Base-by-base conservation (phyloP, 1,140 invertebrate genomes). In the Drosophila sp. region DNA sequence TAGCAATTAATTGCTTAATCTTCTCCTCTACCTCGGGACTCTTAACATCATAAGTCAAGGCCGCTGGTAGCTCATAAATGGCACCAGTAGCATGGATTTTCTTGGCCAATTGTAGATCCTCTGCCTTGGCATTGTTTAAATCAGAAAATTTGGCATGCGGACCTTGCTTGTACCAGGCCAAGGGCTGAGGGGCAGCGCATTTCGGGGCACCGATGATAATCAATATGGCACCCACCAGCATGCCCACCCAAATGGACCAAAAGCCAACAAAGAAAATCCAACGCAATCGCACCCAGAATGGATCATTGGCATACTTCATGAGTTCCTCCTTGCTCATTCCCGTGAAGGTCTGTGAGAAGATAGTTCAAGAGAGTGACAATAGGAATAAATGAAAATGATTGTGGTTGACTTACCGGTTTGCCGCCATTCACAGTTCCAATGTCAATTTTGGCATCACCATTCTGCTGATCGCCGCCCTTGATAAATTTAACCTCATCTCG, bases 301-400 rank as follows among this genome's bases (percentile, higher is more conserved):
- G 97, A 93, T 98, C 97, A 86, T 97, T 97, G 0, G 96, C 97
- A 83, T 95, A 97, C 92, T 97, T 97, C 96, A 98, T 95, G 56
- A 98, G 92, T 90, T 98, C 97, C 85, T 98, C 97, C 92, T 98
- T 98, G 3, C 95, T 95, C 93, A 98, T 95, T 6, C 97, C 97
- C 17, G 96, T 94, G 75, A 97, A 96, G 6, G 94, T 91, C 93
- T 94, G 33, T 32, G 0, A 2, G 4, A 3, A 10, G 56, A 68
- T 29, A 33, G 11, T 1, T 54, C 35, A 32, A 40, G 29, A 66
- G 40, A 65, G 41, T 33, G 32, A 40, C 33, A 55, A 60, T 55
- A 44, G 35, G 54, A 10, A 33, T 61, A 58, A 10, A 6, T 38
- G 33, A 44, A 25, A 33, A 17, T 33, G 3, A 30, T 11, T 27